A percentile compares a stretch with the other conserved stretches of the same genome.
Evolutionary conservation across 2,113 vertebrate genomes (phyloP).

Genomic region (Periophthalmus modestus): DNA sequence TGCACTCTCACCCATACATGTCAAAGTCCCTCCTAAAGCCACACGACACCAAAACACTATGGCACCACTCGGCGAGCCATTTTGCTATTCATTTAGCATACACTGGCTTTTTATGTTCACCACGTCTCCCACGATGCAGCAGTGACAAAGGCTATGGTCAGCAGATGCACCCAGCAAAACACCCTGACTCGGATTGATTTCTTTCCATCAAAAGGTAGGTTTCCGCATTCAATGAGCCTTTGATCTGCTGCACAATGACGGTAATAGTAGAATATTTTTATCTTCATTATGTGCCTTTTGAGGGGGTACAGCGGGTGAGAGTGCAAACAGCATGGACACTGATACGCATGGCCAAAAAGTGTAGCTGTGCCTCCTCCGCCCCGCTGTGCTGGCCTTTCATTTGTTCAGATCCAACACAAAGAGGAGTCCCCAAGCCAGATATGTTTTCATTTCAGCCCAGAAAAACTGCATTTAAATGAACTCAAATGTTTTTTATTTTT

Average conservation of each 20-base stretch:
- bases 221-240: constrained; percentile 41
- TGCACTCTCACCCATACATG: constrained; percentile 11
- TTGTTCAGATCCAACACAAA: constrained; percentile 26
- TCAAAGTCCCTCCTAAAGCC: constrained; percentile 7
- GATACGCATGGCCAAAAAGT: constrained; percentile 12
- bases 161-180: constrained; percentile 32
- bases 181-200: constrained; percentile 48
- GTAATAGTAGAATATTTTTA: constrained; percentile 21
- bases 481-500: not conserved
- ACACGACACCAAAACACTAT: constrained; percentile 7
- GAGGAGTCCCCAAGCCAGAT: constrained; percentile 14
- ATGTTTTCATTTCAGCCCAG: not conserved
- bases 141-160: constrained; percentile 17
- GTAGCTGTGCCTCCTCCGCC: constrained; percentile 14
- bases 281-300: constrained; percentile 28
- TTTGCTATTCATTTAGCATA: constrained; percentile 56
- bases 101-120: constrained; percentile 48
- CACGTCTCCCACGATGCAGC: constrained; percentile 28
- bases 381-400: constrained; percentile 31
- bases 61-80: constrained; percentile 15
- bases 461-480: constrained; percentile 6
- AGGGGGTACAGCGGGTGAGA: constrained; percentile 11
- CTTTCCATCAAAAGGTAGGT: constrained; percentile 49
- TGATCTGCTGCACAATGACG: constrained; percentile 55
- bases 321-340: constrained; percentile 31